These are phyloP conservation scores for Ormyrus nitidulus DNA, from an alignment of 2,888 invertebrate genomes.

Conservation along the genomic window DNA sequence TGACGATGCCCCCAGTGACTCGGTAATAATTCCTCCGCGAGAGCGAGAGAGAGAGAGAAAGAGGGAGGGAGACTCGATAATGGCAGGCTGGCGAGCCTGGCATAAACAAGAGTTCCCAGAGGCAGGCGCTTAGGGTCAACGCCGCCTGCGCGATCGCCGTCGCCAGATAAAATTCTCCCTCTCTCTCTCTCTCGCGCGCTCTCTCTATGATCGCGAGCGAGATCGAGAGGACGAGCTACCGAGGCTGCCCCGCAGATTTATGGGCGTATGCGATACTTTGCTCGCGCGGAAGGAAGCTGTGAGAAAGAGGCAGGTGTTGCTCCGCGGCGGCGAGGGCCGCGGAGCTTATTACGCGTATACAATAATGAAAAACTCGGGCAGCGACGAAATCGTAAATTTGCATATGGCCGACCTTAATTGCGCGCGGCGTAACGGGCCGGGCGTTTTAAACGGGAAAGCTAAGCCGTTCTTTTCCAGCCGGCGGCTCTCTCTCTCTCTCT, in stretches of 20 bases:
- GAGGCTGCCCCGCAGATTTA: constrained; percentile 64
- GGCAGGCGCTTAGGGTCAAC: constrained; percentile 22
- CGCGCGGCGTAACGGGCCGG: constrained; percentile 37
- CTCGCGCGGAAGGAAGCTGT: constrained; percentile 23
- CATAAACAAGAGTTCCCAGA: constrained; percentile 60
- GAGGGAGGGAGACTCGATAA: constrained; percentile 56
- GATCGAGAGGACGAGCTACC: constrained; percentile 56
- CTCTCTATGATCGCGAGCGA: constrained; percentile 11
- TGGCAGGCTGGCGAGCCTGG: constrained; percentile 39
- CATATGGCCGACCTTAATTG: constrained; percentile 46
- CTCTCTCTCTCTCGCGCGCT: neutral
- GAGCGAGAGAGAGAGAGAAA: constrained; percentile 10
- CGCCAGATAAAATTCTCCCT: constrained; percentile 32
- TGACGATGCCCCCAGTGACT: constrained; percentile 56
- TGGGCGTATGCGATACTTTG: constrained; percentile 39
- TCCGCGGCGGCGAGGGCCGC: constrained; percentile 39
- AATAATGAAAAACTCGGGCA: neutral
- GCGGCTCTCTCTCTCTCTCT: too few relatives aligned
- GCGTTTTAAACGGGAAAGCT: constrained; percentile 50
- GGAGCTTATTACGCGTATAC: constrained; percentile 50
- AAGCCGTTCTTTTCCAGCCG: constrained; percentile 26
- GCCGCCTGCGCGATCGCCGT: constrained; percentile 57
- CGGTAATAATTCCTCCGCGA: constrained; percentile 58
- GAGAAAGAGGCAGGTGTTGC: constrained; percentile 27
- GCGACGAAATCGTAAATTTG: constrained; percentile 41